These are phyloP conservation scores for Mythimna lalbum DNA, from an alignment of 2,888 invertebrate genomes.

Conservation along the genomic window DNA sequence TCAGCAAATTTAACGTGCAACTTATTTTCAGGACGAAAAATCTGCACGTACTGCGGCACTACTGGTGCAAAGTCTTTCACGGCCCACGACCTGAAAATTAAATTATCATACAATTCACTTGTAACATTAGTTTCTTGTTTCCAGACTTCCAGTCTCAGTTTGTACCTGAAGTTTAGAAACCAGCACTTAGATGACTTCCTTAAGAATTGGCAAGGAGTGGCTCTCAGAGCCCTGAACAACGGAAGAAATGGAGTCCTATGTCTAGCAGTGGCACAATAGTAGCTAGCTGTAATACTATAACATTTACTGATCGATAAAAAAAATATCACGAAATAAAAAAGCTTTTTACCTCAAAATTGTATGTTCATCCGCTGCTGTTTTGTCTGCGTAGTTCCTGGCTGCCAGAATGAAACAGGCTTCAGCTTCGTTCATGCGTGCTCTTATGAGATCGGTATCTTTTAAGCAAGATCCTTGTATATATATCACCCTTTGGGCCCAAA, in stretches of 20 bases:
- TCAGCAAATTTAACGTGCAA: slow-evolving; percentile 99
- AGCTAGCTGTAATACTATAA: too few species aligned
- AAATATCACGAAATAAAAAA: neutral
- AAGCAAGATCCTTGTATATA: slow-evolving; percentile 99
- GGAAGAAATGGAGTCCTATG: too few species aligned
- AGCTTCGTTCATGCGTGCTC: slow-evolving; percentile 99
- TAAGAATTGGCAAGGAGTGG: too few species aligned
- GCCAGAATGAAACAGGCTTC: slow-evolving; percentile 99
- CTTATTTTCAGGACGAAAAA: slow-evolving; percentile 99
- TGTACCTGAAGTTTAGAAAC: too few species aligned
- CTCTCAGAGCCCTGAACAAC: too few species aligned
- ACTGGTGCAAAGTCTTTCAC: slow-evolving; percentile 99
- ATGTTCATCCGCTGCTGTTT: slow-evolving; percentile 97
- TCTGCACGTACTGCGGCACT: slow-evolving; percentile 99
- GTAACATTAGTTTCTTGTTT: neutral
- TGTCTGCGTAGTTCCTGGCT: slow-evolving; percentile 98
- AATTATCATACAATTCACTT: neutral
- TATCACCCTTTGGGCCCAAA: slow-evolving; percentile 99
- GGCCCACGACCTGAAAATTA: slow-evolving; percentile 95
- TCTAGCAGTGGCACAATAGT: too few species aligned
- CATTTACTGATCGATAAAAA: too few species aligned
- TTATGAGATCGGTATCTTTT: slow-evolving; percentile 98
- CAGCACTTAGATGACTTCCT: too few species aligned
- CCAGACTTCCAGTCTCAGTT: neutral
- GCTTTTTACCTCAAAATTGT: slow-evolving; percentile 91